phyloP scores from a whole-genome alignment of 2,797 vertebrate species.

The Leontopithecus rosalia region DNA sequence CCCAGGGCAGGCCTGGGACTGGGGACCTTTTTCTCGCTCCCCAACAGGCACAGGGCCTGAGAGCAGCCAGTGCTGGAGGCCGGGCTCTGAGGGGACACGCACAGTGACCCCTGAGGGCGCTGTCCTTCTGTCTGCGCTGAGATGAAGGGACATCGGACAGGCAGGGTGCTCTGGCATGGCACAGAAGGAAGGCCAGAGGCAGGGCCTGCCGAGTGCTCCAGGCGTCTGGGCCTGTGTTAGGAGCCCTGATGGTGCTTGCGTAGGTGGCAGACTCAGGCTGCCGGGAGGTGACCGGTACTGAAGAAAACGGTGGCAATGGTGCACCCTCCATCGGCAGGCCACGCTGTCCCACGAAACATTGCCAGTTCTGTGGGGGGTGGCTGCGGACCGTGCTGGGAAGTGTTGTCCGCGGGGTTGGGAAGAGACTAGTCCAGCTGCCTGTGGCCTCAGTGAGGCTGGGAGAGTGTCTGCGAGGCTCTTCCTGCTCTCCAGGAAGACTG shows the following conservation, averaged over 20 bases:
- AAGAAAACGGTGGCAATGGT: not conserved
- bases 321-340: fast-evolving
- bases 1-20: not conserved
- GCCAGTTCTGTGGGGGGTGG: not conserved
- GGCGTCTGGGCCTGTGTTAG: not conserved
- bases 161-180: not conserved
- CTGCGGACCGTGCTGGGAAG: too few relatives aligned
- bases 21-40: not conserved
- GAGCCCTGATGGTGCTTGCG: not conserved
- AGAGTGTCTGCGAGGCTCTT: not conserved
- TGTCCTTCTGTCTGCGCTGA: not conserved
- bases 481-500: not conserved
- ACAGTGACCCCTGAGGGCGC: not conserved
- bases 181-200: not conserved
- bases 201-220: not conserved
- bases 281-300: not conserved
- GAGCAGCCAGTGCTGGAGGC: too few relatives aligned
- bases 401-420: not conserved
- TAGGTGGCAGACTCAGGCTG: not conserved
- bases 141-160: not conserved
- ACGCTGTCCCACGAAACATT: too few relatives aligned
- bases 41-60: not conserved
- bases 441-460: not conserved
- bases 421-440: not conserved
- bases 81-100: not conserved